phyloP scores from a whole-genome alignment of 2,888 invertebrate species.

The Hyposoter didymator region DNA sequence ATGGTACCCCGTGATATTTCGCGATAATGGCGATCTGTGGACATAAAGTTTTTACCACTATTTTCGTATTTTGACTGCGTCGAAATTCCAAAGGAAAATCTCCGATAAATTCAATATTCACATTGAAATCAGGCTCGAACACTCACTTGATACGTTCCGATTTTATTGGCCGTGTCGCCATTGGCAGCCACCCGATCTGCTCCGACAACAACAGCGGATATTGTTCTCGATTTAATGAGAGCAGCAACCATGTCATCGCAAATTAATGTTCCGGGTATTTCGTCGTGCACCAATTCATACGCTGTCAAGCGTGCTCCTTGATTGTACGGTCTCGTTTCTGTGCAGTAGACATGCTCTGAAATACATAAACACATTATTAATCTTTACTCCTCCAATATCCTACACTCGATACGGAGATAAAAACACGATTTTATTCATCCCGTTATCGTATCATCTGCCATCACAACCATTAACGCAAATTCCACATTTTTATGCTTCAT shows the following conservation, averaged over 20 bases:
- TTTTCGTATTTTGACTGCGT: neutral
- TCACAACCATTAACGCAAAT: neutral
- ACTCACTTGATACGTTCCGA: slow-evolving; percentile 94
- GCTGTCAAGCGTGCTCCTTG: slow-evolving; percentile 98
- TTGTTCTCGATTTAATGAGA: slow-evolving; percentile 92
- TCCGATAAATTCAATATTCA: neutral
- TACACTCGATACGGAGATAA: neutral
- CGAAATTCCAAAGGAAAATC: neutral
- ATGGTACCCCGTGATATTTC: slow-evolving; percentile 95
- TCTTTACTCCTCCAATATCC: neutral
- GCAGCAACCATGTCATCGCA: slow-evolving; percentile 98
- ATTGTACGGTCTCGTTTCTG: slow-evolving; percentile 99
- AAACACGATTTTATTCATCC: neutral
- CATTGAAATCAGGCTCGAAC: neutral
- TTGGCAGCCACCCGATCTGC: slow-evolving; percentile 98
- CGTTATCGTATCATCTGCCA: neutral
- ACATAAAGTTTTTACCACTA: neutral
- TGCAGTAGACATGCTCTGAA: slow-evolving; percentile 95
- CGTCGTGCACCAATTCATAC: slow-evolving; percentile 96
- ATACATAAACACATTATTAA: slow-evolving; percentile 66
- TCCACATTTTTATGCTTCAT: neutral
- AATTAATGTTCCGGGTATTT: slow-evolving; percentile 96
- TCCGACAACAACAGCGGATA: slow-evolving; percentile 98
- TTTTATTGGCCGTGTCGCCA: slow-evolving; percentile 99
- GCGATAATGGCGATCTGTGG: slow-evolving; percentile 94